A percentile compares a stretch with the other conserved stretches of the same genome.
Evolutionary conservation across 2,888 invertebrate genomes (phyloP).

Genomic region (Lasioglossum oenotherae): DNA sequence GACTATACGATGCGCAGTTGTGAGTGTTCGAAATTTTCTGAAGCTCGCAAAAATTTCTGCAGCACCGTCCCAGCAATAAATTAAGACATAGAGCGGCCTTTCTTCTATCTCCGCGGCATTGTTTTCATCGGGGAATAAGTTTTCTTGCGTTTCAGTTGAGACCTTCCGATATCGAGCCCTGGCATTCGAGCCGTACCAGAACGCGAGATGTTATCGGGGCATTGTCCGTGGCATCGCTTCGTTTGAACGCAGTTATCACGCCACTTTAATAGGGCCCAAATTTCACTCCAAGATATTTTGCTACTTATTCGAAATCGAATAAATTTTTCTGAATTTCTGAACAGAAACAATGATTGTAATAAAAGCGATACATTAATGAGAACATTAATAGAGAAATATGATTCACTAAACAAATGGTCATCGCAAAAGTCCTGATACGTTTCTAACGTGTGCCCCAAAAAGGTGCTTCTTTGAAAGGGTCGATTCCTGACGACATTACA

Average conservation of each 20-base stretch:
- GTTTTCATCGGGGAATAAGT: slow-evolving; percentile 55
- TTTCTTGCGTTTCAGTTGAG: slow-evolving; percentile 49
- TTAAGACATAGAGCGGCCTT: slow-evolving; percentile 6
- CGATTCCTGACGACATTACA: too few relatives aligned
- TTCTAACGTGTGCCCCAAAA: too few relatives aligned
- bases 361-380: too few relatives aligned
- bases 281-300: background rate
- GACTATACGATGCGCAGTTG: background rate
- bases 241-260: slow-evolving; percentile 43
- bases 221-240: slow-evolving; percentile 46
- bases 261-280: background rate
- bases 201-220: slow-evolving; percentile 46
- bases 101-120: slow-evolving; percentile 51
- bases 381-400: background rate
- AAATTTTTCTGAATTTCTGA: background rate
- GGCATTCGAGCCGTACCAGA: slow-evolving; percentile 21
- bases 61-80: background rate
- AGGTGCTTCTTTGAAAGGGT: too few relatives aligned
- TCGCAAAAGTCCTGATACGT: too few relatives aligned
- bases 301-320: background rate
- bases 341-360: too few relatives aligned
- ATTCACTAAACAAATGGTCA: too few relatives aligned
- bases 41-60: background rate
- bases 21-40: background rate
- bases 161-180: slow-evolving; percentile 40